Conservation (phyloP, 1,140 invertebrate genomes). For the Drosophila subpulchrella region DNA sequence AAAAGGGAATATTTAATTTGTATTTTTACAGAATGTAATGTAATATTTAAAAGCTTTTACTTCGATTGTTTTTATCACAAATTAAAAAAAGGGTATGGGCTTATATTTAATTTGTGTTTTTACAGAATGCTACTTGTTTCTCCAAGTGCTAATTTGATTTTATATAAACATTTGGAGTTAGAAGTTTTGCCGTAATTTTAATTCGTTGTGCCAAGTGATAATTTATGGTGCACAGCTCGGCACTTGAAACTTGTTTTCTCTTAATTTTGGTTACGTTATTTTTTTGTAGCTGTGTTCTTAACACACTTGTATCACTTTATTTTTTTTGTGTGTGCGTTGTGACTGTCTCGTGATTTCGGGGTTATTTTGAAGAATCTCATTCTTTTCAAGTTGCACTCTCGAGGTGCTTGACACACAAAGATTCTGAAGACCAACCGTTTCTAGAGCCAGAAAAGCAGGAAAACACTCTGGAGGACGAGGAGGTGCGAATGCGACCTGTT, state of each 20-base stretch:
- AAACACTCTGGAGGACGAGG: slow-evolving; percentile 16
- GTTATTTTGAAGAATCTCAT: background rate
- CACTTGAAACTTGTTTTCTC: slow-evolving; percentile 14
- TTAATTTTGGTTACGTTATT: background rate
- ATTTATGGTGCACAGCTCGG: slow-evolving; percentile 15
- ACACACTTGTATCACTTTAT: slow-evolving; percentile 20
- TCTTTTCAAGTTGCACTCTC: slow-evolving; percentile 28
- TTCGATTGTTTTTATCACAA: background rate
- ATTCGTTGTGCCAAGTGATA: slow-evolving; percentile 20
- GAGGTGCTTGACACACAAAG: slow-evolving; percentile 45
- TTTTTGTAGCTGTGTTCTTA: slow-evolving; percentile 4
- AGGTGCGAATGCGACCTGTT: slow-evolving; percentile 55
- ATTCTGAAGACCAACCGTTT: slow-evolving; percentile 26
- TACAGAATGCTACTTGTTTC: background rate
- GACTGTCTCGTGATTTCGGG: slow-evolving; percentile 27
- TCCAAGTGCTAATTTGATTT: background rate
- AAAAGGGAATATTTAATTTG: background rate
- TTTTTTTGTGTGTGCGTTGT: slow-evolving; percentile 6
- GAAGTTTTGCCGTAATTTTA: slow-evolving; percentile 11
- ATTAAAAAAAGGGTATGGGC: background rate
- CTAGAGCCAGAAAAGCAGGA: slow-evolving; percentile 15
- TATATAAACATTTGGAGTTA: background rate
- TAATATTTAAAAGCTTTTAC: too few relatives aligned
- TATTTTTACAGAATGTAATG: background rate
- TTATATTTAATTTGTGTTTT: background rate